Conservation (phyloP, 2,888 invertebrate genomes). For the Camponotus fellah region DNA sequence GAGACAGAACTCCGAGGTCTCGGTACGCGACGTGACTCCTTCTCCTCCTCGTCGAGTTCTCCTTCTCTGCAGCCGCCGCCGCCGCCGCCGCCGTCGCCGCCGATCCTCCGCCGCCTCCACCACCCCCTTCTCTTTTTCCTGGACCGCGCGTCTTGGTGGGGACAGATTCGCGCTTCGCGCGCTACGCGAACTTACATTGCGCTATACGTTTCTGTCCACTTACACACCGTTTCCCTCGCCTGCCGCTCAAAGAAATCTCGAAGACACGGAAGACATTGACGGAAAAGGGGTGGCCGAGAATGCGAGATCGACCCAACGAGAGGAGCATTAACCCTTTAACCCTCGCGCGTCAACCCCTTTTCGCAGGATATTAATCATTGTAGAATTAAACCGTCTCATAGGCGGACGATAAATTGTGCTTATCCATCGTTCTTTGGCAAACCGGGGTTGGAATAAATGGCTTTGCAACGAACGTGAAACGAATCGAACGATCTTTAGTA, state of each 20-base stretch:
- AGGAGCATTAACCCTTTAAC: constrained; percentile 73
- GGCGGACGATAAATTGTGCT: constrained; percentile 18
- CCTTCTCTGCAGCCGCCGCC: constrained; percentile 50
- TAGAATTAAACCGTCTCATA: constrained; percentile 58
- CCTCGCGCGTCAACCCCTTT: constrained; percentile 65
- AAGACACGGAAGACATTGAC: constrained; percentile 55
- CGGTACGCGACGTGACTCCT: constrained; percentile 79
- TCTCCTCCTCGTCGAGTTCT: constrained; percentile 66
- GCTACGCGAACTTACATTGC: constrained; percentile 72
- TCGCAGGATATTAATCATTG: constrained; percentile 49
- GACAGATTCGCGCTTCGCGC: constrained; percentile 80
- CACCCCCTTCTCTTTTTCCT: constrained; percentile 53
- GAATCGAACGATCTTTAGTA: neutral
- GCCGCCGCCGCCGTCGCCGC: constrained; percentile 27
- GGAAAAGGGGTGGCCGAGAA: constrained; percentile 22
- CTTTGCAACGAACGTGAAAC: neutral
- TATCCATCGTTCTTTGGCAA: neutral
- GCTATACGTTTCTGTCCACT: constrained; percentile 77
- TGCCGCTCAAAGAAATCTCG: constrained; percentile 55
- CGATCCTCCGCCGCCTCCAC: constrained; percentile 58
- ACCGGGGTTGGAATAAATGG: neutral
- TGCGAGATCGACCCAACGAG: constrained; percentile 44
- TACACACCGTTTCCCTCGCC: constrained; percentile 71
- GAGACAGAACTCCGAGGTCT: constrained; percentile 78
- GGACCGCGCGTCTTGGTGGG: constrained; percentile 72